Base-by-base conservation (phyloP, 2,797 vertebrate genomes). In the Micromesistius poutassou region DNA sequence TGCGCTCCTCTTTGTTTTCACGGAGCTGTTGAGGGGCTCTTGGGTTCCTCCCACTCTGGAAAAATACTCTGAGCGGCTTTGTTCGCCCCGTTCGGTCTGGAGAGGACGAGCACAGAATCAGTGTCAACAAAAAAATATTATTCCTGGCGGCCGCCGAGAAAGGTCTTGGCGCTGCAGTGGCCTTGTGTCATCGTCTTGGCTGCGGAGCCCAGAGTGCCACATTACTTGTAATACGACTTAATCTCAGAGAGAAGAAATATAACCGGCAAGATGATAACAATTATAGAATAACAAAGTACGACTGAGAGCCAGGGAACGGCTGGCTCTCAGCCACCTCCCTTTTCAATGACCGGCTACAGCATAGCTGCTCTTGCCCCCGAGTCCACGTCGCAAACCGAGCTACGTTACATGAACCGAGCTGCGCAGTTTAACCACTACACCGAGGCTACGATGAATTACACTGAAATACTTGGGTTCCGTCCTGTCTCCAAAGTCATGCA, bases 41-140 rank as follows among this genome's bases (percentile, higher is more conserved):
- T 88, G 89, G 80, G 87, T 93, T 93, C 93, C 90, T 84, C 87
- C 87, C 76, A 81, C 87, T 88, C 85, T 89, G 87, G 91, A 91
- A 93, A 95, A 94, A 92, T 94, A 94, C 87, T 94, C 91, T 0
- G 93, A 95, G 86, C 84, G 88, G 91, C 91, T 94, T 92, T 91
- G 90, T 90, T 92, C 89, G 0, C 84, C 76, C 84, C 81, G 86
- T 79, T 89, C 89, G 76, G 81, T 89, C 92, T 94, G 80, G 80
- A 91, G 87, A 92, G 87, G 87, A 92, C 88, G 92, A 93, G 92
- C 74, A 82, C 82, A 89, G 78, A 89, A 87, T 86, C 50, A 80
- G 83, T 89, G 88, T 91, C 90, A 90, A 90, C 86, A 91, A 82
- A 88, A 35, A 90, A 88, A 89, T 89, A 88, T 92, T 88, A 89